These are phyloP conservation scores for Myiotriccus ornatus DNA, from an alignment of 2,797 vertebrate species.

Conservation along the genomic window DNA sequence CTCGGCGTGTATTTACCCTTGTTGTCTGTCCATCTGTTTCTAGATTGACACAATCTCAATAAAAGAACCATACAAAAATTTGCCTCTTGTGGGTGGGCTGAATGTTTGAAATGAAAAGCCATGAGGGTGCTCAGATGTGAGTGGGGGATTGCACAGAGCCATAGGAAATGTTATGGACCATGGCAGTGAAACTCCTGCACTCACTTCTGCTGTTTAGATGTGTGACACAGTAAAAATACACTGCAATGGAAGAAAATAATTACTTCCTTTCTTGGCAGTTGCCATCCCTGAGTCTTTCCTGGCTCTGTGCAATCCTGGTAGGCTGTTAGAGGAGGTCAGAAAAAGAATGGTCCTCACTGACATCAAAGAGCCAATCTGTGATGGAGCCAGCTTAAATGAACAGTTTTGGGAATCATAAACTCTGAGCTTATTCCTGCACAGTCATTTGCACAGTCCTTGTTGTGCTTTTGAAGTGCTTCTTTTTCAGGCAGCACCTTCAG, in stretches of 20 bases:
- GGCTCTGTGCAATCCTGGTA: background rate
- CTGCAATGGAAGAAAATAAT: background rate
- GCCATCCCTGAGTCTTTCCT: background rate
- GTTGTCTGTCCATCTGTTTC: slow-evolving; percentile 26
- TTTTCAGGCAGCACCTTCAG: background rate
- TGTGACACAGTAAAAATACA: background rate
- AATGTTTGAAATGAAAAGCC: background rate
- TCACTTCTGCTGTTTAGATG: background rate
- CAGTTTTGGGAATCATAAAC: background rate
- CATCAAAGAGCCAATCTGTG: background rate
- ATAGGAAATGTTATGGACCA: background rate
- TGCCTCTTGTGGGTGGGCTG: background rate
- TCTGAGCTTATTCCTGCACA: background rate
- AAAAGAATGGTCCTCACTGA: background rate
- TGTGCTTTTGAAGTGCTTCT: background rate
- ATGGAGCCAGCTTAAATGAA: background rate
- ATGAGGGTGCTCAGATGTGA: background rate
- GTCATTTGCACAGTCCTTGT: background rate
- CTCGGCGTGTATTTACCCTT: background rate
- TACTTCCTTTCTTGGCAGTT: background rate
- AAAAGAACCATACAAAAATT: slow-evolving; percentile 36
- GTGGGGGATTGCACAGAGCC: background rate
- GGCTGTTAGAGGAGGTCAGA: background rate
- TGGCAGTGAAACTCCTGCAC: background rate
- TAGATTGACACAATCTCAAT: slow-evolving; percentile 34